phyloP scores from a whole-genome alignment of 1,140 invertebrate species.

The Drosophila azteca region DNA sequence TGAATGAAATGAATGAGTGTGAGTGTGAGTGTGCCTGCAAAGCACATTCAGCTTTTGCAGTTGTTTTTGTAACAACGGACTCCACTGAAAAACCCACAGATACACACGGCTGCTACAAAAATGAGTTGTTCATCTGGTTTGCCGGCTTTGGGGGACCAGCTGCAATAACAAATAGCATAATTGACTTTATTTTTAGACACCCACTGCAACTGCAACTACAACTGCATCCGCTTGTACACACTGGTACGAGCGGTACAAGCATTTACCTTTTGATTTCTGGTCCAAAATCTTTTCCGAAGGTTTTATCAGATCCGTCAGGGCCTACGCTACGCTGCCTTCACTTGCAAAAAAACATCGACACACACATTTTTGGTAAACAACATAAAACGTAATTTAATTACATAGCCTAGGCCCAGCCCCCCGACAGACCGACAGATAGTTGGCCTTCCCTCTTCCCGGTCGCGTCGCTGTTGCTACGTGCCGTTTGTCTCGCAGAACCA shows the following conservation, averaged over 20 bases:
- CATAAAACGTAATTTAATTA: conserved; percentile 64
- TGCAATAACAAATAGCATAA: conserved; percentile 76
- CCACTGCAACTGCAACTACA: conserved; percentile 43
- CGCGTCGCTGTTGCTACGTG: conserved; percentile 69
- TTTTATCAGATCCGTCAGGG: conserved; percentile 7
- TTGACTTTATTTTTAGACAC: conserved; percentile 75
- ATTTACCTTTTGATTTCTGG: conserved; percentile 5
- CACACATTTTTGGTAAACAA: conserved; percentile 54
- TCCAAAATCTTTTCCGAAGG: background rate
- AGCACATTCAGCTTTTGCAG: conserved; percentile 39
- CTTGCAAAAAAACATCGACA: background rate
- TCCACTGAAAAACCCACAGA: conserved; percentile 10
- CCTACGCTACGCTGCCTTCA: too few species aligned
- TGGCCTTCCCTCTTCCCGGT: too few species aligned
- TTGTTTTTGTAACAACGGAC: conserved; percentile 14
- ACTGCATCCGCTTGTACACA: conserved; percentile 40
- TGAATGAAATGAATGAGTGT: conserved; percentile 39
- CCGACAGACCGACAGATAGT: conserved; percentile 6
- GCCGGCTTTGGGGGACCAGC: conserved; percentile 64
- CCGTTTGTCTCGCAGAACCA: conserved; percentile 55
- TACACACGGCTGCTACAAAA: background rate
- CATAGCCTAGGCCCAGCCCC: conserved; percentile 4
- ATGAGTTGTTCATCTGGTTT: conserved; percentile 70
- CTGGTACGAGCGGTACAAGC: background rate
- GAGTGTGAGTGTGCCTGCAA: conserved; percentile 24